Evolutionary conservation across 1,140 invertebrate genomes (phyloP), one percentile per base, ranked within the genome.

Genomic region (Drosophila sproati): DNA sequence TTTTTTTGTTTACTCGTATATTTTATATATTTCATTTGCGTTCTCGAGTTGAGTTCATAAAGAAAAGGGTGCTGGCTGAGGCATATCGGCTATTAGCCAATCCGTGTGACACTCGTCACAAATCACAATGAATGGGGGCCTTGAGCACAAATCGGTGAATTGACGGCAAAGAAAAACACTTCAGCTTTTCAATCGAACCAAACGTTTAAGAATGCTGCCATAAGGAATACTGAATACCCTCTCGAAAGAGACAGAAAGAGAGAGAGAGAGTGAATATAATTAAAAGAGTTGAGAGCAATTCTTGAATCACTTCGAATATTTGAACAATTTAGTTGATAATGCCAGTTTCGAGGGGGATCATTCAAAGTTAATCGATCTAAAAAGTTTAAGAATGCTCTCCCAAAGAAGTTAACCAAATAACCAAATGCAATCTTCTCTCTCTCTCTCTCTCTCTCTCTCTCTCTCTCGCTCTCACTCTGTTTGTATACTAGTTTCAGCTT

Each of bases 31-130:
- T 10, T 41, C 35, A 41, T 52, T 54, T 12, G 35, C 10, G 54
- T 20, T 29, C 51, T 20, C 32, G 32, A n/a, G 51, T 32, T 31
- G 35, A 39, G n/a, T 55, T 5, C 28, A 60, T 47, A 34, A 60
- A 43, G 28, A 41, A 43, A 54, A 37, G 47, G 3, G 34, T 35
- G 41, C 41, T 39, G 32, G 28, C n/a, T n/a, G 5, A 51, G 39
- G 63, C 43, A 59, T 34, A 68, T 68, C 31, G 32, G 64, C 55
- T 59, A 39, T 51, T 41, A 50, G 54, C 10, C 64, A 39, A 57
- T 37, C 51, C 8, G 12, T 56, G 64, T 7, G 64, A 68, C 64
- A 48, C 31, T 54, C 12, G 8, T 5, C 28, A 8, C 20, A 34
- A 20, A 54, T 35, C 32, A 28, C 20, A 20, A 20, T 20, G 20